Percentiles rank a stretch among this genome's conserved stretches.
These are phyloP conservation scores for Paguma larvata DNA, from an alignment of 2,797 vertebrate genomes.

Conservation along the genomic window DNA sequence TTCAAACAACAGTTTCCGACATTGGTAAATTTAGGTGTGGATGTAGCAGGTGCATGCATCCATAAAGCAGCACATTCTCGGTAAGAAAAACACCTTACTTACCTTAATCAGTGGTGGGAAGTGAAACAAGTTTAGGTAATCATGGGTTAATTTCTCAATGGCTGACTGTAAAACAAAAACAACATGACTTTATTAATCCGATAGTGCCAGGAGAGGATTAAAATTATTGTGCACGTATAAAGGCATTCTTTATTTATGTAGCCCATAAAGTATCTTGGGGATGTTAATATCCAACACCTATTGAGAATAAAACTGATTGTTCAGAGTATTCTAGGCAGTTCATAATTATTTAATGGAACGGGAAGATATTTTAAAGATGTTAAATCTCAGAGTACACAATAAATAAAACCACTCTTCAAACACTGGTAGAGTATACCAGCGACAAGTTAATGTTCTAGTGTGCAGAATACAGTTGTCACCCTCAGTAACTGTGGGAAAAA, in stretches of 20 bases:
- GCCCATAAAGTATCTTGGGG: conserved; percentile 26
- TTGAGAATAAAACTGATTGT: conserved; percentile 27
- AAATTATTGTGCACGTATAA: conserved; percentile 48
- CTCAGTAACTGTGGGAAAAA: neutral
- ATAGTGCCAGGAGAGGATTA: conserved; percentile 49
- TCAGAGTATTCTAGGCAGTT: neutral
- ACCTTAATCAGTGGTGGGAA: conserved; percentile 98
- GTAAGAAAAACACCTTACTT: conserved; percentile 76
- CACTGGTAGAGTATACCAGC: too few species aligned
- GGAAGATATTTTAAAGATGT: conserved; percentile 55
- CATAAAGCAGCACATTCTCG: conserved; percentile 61
- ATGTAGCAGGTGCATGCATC: conserved; percentile 67
- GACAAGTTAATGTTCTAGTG: neutral
- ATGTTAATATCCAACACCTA: conserved; percentile 19
- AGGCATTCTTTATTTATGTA: conserved; percentile 58
- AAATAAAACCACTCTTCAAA: conserved; percentile 49
- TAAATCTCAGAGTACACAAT: conserved; percentile 36
- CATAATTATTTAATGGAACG: conserved; percentile 45
- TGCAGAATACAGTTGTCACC: neutral
- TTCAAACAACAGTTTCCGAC: conserved; percentile 64
- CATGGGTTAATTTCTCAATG: conserved; percentile 96
- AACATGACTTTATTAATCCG: conserved; percentile 72
- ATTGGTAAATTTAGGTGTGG: conserved; percentile 62
- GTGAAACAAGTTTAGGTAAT: conserved; percentile 96
- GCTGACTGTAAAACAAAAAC: conserved; percentile 90